Evolutionary conservation across 2,888 invertebrate species (phyloP).

Genomic region (Macaria liturata): DNA sequence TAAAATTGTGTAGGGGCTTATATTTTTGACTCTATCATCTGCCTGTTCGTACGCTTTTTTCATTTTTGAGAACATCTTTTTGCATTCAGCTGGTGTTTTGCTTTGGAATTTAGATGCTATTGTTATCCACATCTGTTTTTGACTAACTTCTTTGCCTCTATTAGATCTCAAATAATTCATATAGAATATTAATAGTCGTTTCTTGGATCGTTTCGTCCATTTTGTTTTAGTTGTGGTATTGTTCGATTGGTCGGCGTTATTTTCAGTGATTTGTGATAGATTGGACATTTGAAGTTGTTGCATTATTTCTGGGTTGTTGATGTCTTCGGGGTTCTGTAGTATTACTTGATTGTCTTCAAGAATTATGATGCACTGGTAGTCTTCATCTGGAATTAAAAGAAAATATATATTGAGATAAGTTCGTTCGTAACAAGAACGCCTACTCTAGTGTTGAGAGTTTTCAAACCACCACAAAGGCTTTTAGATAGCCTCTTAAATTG

Average conservation of each 20-base stretch:
- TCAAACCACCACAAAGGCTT: no score
- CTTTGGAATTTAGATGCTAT: constrained; percentile 55
- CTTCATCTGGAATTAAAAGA: constrained; percentile 63
- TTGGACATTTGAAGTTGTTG: constrained; percentile 50
- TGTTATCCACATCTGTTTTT: constrained; percentile 64
- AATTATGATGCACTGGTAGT: constrained; percentile 73
- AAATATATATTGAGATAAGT: no score
- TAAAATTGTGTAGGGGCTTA: constrained; percentile 40
- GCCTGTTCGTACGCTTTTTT: constrained; percentile 50
- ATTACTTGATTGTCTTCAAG: constrained; percentile 67
- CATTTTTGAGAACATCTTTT: constrained; percentile 61
- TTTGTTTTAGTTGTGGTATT: constrained; percentile 30
- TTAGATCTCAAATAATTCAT: constrained; percentile 60
- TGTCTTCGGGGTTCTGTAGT: constrained; percentile 19
- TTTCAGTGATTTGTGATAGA: constrained; percentile 22
- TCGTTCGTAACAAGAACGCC: no score
- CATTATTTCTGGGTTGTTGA: constrained; percentile 38
- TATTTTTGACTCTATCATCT: constrained; percentile 39
- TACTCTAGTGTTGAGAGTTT: no score
- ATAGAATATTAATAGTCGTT: constrained; percentile 55
- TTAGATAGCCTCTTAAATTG: no score
- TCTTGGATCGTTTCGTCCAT: constrained; percentile 65
- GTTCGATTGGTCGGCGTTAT: constrained; percentile 12
- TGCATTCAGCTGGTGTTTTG: constrained; percentile 55
- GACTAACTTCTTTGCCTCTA: constrained; percentile 53